Conservation (phyloP, 2,888 invertebrate species). For the Erannis defoliaria region DNA sequence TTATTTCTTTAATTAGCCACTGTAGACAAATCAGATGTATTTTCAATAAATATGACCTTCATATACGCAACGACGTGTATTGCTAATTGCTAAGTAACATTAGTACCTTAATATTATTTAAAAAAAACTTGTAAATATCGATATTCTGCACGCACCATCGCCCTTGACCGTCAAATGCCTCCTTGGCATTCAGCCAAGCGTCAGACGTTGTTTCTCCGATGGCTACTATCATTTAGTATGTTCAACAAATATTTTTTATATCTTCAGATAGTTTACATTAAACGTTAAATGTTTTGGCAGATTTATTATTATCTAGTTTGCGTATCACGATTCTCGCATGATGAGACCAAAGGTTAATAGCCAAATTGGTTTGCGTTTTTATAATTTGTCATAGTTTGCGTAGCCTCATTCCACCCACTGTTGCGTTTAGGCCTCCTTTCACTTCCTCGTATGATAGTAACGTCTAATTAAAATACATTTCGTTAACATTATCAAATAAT, state of each 20-base stretch:
- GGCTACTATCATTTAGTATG: slow-evolving; percentile 30
- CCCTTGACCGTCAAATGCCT: slow-evolving; percentile 46
- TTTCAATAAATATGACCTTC: background rate
- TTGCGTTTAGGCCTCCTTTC: slow-evolving; percentile 15
- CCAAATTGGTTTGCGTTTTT: slow-evolving; percentile 17
- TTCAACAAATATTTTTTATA: slow-evolving; percentile 38
- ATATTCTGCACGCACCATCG: slow-evolving; percentile 26
- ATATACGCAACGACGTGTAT: background rate
- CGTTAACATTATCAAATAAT: background rate
- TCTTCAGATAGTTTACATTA: slow-evolving; percentile 29
- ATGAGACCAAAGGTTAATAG: slow-evolving; percentile 23
- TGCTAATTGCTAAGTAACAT: background rate
- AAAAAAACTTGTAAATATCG: slow-evolving; percentile 8
- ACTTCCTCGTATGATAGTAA: background rate
- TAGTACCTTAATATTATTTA: background rate
- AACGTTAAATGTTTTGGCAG: slow-evolving; percentile 41
- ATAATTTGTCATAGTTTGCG: slow-evolving; percentile 12
- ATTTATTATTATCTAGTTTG: slow-evolving; percentile 37
- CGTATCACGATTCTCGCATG: slow-evolving; percentile 24
- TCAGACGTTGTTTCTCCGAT: slow-evolving; percentile 28
- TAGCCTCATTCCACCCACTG: slow-evolving; percentile 20
- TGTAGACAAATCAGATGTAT: background rate
- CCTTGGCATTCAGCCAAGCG: slow-evolving; percentile 46
- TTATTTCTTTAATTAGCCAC: slow-evolving; percentile 12
- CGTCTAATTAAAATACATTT: background rate